These are phyloP conservation scores for Centropristis striata DNA, from an alignment of 2,113 vertebrate species.

Conservation along the genomic window DNA sequence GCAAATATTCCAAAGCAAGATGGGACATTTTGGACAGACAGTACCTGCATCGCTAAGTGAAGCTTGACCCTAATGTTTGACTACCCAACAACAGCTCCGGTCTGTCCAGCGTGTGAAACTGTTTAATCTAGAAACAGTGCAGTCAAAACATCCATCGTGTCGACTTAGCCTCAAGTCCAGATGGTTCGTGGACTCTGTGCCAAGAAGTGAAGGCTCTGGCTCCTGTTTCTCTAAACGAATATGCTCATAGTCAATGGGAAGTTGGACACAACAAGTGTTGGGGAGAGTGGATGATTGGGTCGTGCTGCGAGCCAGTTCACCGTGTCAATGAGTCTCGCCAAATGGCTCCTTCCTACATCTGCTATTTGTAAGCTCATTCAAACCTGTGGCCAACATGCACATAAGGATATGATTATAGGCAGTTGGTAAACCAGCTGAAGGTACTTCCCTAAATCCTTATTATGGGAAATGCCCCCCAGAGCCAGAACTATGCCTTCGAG, in stretches of 20 bases:
- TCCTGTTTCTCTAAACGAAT: slow-evolving; percentile 68
- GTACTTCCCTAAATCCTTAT: slow-evolving; percentile 62
- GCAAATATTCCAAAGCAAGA: slow-evolving; percentile 18
- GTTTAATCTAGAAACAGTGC: slow-evolving; percentile 67
- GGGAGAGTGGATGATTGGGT: slow-evolving; percentile 61
- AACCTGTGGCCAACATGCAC: slow-evolving; percentile 72
- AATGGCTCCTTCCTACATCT: slow-evolving; percentile 75
- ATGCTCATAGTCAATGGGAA: slow-evolving; percentile 71
- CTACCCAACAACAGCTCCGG: slow-evolving; percentile 36
- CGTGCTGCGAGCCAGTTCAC: slow-evolving; percentile 70
- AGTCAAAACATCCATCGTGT: slow-evolving; percentile 79
- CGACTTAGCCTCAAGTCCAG: slow-evolving; percentile 73
- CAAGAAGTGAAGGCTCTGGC: slow-evolving; percentile 70
- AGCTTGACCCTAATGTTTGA: slow-evolving; percentile 40
- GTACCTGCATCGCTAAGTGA: neutral
- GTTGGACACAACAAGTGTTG: slow-evolving; percentile 71
- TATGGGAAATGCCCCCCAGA: slow-evolving; percentile 60
- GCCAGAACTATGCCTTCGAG: slow-evolving; percentile 46
- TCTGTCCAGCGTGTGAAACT: slow-evolving; percentile 42
- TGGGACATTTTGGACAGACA: neutral
- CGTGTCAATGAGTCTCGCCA: slow-evolving; percentile 70
- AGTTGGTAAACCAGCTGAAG: slow-evolving; percentile 67
- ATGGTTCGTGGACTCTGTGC: slow-evolving; percentile 70
- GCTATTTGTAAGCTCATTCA: slow-evolving; percentile 68
- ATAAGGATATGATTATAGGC: slow-evolving; percentile 70